These are phyloP conservation scores for Paralinhomoeus sp. DNA, from an alignment of 2,888 invertebrate species.

Conservation along the genomic window DNA sequence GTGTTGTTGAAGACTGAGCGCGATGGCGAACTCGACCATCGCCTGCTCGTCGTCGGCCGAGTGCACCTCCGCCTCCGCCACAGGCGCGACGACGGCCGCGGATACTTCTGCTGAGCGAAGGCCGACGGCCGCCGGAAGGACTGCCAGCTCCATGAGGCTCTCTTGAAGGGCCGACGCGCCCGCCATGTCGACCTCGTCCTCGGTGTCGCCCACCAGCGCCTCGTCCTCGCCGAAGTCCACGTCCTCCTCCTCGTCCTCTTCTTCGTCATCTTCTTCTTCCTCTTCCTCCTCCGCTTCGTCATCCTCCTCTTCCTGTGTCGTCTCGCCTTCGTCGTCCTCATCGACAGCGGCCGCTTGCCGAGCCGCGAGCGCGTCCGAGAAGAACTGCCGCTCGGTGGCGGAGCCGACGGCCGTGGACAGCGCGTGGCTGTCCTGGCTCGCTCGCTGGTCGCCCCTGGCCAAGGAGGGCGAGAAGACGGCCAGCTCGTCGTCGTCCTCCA, in stretches of 20 bases:
- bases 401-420: no score
- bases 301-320: slow-evolving; percentile 2
- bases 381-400: no score
- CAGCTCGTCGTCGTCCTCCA: neutral
- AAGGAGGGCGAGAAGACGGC: no score
- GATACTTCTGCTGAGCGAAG: no score
- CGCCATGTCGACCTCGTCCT: no score
- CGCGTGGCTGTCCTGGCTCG: no score
- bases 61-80: slow-evolving; percentile 27
- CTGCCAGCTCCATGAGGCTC: no score
- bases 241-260: slow-evolving; percentile 1
- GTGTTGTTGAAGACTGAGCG: slow-evolving; percentile 53
- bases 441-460: no score
- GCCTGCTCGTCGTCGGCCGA: slow-evolving; percentile 74
- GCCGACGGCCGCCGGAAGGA: no score
- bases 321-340: neutral
- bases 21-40: slow-evolving; percentile 85
- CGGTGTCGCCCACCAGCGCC: neutral
- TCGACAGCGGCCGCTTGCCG: no score
- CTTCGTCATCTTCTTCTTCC: slow-evolving; percentile 1
- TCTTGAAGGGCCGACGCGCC: no score
- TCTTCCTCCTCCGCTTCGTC: slow-evolving; percentile 1
- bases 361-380: no score
- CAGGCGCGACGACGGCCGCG: slow-evolving; percentile 20
- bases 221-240: neutral